A percentile compares a stretch with the other conserved stretches of the same genome.
phyloP scores from a whole-genome alignment of 1,140 invertebrate species.

The Trichogramma pretiosum region DNA sequence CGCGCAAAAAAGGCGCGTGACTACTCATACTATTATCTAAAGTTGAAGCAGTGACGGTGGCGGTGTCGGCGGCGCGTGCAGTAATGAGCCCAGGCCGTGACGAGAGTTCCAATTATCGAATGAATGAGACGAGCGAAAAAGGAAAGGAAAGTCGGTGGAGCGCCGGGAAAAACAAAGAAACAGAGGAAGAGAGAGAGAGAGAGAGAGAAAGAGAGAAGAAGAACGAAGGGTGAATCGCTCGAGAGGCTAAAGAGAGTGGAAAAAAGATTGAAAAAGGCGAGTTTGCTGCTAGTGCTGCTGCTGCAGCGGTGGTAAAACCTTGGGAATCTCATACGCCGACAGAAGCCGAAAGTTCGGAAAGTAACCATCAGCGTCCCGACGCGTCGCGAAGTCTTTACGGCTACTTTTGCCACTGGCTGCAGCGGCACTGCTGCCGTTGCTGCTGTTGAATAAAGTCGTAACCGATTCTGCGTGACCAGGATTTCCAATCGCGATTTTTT shows the following conservation, averaged over 20 bases:
- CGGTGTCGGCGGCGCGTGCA: neutral
- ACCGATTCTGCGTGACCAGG: conserved; percentile 17
- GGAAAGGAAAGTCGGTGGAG: neutral
- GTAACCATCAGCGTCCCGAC: no score
- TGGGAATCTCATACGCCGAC: neutral
- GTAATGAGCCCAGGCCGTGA: conserved; percentile 9
- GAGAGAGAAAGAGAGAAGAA: neutral
- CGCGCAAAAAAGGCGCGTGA: conserved; percentile 3
- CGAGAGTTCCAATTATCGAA: conserved; percentile 15
- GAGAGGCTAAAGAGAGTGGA: neutral
- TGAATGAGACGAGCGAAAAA: neutral
- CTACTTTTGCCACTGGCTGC: neutral
- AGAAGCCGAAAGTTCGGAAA: conserved; percentile 2
- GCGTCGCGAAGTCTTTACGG: conserved; percentile 8
- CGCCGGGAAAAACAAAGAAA: neutral
- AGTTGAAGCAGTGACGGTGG: no score
- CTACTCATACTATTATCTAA: no score
- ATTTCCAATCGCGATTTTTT: neutral
- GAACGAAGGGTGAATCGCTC: neutral
- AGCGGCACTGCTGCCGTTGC: no score
- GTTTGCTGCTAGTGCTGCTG: no score
- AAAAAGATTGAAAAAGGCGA: neutral
- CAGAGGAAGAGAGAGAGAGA: neutral
- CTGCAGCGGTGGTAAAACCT: no score
- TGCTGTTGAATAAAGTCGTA: conserved; percentile 16